Percentiles rank a stretch among this genome's conserved stretches.
These are phyloP conservation scores for Rhizomys pruinosus DNA, from an alignment of 2,113 vertebrate species.

Conservation along the genomic window DNA sequence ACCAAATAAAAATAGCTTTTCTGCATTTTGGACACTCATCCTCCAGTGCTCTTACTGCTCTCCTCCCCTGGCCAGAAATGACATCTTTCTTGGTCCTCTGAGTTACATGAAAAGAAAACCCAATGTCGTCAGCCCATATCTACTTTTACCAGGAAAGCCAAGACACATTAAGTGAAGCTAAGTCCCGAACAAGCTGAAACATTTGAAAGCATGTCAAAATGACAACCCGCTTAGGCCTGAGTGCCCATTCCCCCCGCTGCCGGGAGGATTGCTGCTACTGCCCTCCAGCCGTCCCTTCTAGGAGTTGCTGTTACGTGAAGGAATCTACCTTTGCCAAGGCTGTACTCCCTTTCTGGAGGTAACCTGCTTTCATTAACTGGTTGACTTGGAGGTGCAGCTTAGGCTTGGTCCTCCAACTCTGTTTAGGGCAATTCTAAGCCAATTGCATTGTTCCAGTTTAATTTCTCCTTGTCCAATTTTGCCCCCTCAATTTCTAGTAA, in stretches of 20 bases:
- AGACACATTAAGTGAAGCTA: neutral
- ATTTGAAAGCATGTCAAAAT: neutral
- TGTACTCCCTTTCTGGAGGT: neutral
- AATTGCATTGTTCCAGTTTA: neutral
- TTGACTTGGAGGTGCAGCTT: neutral
- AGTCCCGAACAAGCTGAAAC: neutral
- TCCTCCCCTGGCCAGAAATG: neutral
- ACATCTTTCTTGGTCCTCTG: neutral
- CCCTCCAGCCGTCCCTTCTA: neutral
- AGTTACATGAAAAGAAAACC: neutral
- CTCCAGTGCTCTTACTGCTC: neutral
- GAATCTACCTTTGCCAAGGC: neutral
- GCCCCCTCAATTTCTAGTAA: neutral
- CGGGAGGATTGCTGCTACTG: neutral
- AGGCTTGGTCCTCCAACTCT: neutral
- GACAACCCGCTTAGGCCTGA: neutral
- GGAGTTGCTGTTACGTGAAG: neutral
- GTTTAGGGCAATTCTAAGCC: neutral
- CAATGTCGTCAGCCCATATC: accelerated
- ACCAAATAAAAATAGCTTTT: neutral
- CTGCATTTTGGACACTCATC: neutral
- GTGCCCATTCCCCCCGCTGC: neutral
- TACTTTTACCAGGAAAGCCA: neutral
- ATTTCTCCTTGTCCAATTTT: neutral
- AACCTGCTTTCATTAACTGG: neutral